Evolutionary conservation across 1,140 invertebrate genomes (phyloP), one percentile per base, ranked within the genome.

Genomic region (Megalonaias nervosa): DNA sequence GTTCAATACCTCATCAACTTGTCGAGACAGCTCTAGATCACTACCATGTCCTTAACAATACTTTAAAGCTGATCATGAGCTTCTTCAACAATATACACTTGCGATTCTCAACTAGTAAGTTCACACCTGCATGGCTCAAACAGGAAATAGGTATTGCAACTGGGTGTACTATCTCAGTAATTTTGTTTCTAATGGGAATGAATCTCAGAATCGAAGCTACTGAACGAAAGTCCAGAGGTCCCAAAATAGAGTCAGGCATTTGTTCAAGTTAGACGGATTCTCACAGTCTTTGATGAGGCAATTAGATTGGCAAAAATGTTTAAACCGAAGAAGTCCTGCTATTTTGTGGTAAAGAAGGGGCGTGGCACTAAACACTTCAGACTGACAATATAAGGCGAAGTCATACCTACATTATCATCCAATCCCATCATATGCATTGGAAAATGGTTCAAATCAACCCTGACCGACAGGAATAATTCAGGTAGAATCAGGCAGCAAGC

Each of bases 71-170:
- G 9, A 21, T 64, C 12, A 66, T 17, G 21, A 12, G 60, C 19
- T 71, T 73, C 23, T 80, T 74, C 38, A 56, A 77, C 59, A 62
- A 64, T 31, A 59, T 66, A 19, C 57, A 61, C 59, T 58, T 76
- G 57, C 17, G 77, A 2, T 82, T 74, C 68, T 76, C 73, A 65
- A 23, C 62, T n/a, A 13, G 11, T 9, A 38, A 79, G 23, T 82
- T n/a, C 26, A 82, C 77, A 74, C 70, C 59, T 67, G 16, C 74
- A 17, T 79, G 73, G 59, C 80, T 79, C 67, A 59, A 62, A 15
- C 66, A 77, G 19, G 61, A 79, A 17, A 66, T 76, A n/a, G 70
- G 65, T 15, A 79, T 76, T 31, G 69, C 71, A 15, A 76, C 74
- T 17, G 70, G 59, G 48, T 72, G 74, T 62, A 80, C 73, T 15